A percentile compares a stretch with the other conserved stretches of the same genome.
Evolutionary conservation across 2,888 invertebrate species (phyloP).

Genomic region (Ptychoptera contaminata): DNA sequence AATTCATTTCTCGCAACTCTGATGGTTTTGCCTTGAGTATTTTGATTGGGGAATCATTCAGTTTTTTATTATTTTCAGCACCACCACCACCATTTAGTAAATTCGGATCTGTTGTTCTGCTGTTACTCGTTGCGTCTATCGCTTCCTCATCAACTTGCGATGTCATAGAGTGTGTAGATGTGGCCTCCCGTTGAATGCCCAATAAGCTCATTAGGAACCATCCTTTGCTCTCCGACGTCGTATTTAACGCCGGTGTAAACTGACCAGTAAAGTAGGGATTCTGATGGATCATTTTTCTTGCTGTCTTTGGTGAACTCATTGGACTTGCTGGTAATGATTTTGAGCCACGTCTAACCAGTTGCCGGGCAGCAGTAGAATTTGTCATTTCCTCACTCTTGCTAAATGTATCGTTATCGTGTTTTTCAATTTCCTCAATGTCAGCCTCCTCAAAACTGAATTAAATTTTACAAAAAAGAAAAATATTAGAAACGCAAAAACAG

Average conservation of each 20-base stretch:
- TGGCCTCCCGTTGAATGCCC: slow-evolving; percentile 44
- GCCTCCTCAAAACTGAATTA: slow-evolving; percentile 11
- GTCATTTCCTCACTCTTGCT: not conserved
- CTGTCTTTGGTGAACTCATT: slow-evolving; percentile 37
- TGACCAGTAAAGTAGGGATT: slow-evolving; percentile 40
- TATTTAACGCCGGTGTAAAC: slow-evolving; percentile 13
- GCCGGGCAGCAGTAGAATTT: slow-evolving; percentile 10
- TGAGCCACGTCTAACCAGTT: slow-evolving; percentile 41
- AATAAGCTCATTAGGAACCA: slow-evolving; percentile 52
- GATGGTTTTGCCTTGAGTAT: slow-evolving; percentile 44
- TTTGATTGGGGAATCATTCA: slow-evolving; percentile 18
- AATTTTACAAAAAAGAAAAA: slow-evolving; percentile 4
- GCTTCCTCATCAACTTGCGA: slow-evolving; percentile 44
- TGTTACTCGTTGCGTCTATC: slow-evolving; percentile 13
- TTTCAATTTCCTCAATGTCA: slow-evolving; percentile 6
- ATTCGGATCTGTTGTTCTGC: slow-evolving; percentile 3
- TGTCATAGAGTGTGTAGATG: slow-evolving; percentile 36
- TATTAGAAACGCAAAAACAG: not conserved
- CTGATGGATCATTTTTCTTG: slow-evolving; percentile 31
- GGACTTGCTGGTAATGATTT: slow-evolving; percentile 57
- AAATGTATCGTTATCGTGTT: slow-evolving; percentile 4
- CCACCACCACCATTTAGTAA: no score
- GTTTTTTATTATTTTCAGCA: slow-evolving; percentile 2
- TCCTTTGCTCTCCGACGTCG: slow-evolving; percentile 25
- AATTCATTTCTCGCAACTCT: slow-evolving; percentile 67